These are phyloP conservation scores for Sarcophaga peregrina DNA, from an alignment of 1,140 invertebrate genomes.

Conservation along the genomic window DNA sequence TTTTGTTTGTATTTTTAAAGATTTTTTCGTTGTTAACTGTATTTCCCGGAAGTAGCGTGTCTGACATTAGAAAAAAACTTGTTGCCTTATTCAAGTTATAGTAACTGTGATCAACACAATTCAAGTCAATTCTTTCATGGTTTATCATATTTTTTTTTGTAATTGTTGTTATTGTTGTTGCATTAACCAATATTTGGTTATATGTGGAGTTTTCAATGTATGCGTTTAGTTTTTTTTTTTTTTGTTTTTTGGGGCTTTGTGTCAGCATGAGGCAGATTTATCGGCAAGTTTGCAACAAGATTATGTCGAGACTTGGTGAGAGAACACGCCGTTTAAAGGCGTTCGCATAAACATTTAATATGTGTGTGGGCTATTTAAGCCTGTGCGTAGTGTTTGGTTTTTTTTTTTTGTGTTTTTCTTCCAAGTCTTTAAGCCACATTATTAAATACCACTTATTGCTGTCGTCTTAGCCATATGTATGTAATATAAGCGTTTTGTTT, in stretches of 20 bases:
- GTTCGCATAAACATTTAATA: conserved; percentile 16
- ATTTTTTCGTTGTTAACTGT: too few relatives aligned
- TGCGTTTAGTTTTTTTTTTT: too few relatives aligned
- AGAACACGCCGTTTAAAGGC: conserved; percentile 18
- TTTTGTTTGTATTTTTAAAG: too few relatives aligned
- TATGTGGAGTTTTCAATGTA: too few relatives aligned
- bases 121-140: neutral
- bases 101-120: neutral
- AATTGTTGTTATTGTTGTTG: neutral
- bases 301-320: conserved; percentile 18
- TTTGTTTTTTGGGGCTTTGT: neutral
- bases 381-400: neutral
- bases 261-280: conserved; percentile 23
- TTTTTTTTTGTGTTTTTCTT: too few relatives aligned
- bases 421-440: neutral
- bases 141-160: conserved; percentile 16
- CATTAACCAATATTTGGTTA: neutral
- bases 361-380: conserved; percentile 26
- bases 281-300: conserved; percentile 5
- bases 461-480: neutral
- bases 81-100: neutral
- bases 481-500: neutral
- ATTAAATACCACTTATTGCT: conserved; percentile 3
- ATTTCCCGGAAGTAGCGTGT: neutral
- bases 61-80: neutral